phyloP scores from a whole-genome alignment of 2,113 vertebrate genomes.

The Nannospalax galili region DNA sequence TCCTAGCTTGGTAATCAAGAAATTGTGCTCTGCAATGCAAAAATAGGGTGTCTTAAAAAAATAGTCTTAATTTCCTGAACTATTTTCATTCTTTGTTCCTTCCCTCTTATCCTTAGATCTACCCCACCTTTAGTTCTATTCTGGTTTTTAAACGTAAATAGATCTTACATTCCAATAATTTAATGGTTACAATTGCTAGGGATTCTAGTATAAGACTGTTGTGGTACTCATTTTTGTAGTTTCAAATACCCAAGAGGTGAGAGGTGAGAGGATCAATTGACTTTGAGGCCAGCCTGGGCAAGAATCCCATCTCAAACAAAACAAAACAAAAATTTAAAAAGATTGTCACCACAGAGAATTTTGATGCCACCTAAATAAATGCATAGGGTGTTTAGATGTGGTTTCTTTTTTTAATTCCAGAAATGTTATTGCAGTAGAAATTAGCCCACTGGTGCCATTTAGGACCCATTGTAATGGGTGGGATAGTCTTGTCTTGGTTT shows the following conservation, averaged over 20 bases:
- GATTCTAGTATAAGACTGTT: background rate
- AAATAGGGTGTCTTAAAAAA: background rate
- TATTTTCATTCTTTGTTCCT: background rate
- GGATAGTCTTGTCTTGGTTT: background rate
- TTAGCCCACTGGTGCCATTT: background rate
- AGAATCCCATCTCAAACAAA: background rate
- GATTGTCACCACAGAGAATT: background rate
- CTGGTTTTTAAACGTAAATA: background rate
- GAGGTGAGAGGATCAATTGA: background rate
- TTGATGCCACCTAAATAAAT: conserved; percentile 54
- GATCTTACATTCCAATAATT: background rate
- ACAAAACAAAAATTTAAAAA: background rate
- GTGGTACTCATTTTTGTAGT: background rate
- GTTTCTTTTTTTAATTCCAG: conserved; percentile 57
- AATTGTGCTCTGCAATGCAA: conserved; percentile 49
- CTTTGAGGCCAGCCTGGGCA: background rate
- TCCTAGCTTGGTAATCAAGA: conserved; percentile 55
- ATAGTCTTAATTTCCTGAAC: background rate
- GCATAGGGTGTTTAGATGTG: rapidly evolving
- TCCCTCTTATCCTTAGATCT: background rate
- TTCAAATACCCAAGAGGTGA: background rate
- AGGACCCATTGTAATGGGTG: background rate
- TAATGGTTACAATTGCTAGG: background rate
- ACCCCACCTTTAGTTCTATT: background rate
- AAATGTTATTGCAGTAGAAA: background rate